Percentiles rank a stretch among this genome's conserved stretches.
These are phyloP conservation scores for Mastomys coucha DNA, from an alignment of 2,113 vertebrate genomes.

Conservation along the genomic window DNA sequence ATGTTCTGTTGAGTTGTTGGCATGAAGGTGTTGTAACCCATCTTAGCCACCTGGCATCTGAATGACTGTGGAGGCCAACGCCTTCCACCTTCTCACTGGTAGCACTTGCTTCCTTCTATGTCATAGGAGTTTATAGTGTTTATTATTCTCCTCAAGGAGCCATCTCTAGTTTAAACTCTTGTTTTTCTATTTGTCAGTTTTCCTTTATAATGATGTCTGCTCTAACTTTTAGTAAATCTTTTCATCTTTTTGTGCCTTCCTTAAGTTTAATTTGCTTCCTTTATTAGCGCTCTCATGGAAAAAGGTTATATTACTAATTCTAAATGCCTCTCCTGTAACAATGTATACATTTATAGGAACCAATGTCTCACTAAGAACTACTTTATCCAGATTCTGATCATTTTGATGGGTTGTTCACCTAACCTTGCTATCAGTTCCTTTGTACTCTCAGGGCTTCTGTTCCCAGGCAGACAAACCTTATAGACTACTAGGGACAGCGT, in stretches of 20 bases:
- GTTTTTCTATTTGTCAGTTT: background rate
- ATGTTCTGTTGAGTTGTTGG: background rate
- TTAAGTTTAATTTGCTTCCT: no score
- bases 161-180: background rate
- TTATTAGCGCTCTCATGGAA: background rate
- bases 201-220: background rate
- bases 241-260: background rate
- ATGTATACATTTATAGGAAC: background rate
- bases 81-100: background rate
- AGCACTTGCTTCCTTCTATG: background rate
- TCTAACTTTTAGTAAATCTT: background rate
- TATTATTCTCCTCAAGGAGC: background rate
- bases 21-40: background rate
- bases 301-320: background rate
- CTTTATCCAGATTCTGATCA: background rate
- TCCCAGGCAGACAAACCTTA: background rate
- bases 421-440: background rate
- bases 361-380: background rate
- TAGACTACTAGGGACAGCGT: fast-evolving
- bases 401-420: background rate
- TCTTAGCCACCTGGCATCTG: background rate
- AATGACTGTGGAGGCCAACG: background rate
- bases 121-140: background rate
- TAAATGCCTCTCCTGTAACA: background rate
- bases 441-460: background rate